These are phyloP conservation scores for Gari tellinella DNA, from an alignment of 2,888 invertebrate genomes.

Conservation along the genomic window DNA sequence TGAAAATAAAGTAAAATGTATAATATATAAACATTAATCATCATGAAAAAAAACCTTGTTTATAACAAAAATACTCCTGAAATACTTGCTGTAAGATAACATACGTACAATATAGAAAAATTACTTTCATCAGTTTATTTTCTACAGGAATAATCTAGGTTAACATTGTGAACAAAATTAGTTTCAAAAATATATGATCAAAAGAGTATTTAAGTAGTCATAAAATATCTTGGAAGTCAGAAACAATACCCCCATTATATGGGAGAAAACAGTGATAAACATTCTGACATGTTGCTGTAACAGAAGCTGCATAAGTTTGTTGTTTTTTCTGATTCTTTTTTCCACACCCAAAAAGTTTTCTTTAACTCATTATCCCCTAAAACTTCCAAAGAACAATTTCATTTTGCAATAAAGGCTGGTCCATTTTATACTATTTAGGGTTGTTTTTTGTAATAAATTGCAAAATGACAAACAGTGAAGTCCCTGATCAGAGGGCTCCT, in stretches of 20 bases:
- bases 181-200: slow-evolving; percentile 36
- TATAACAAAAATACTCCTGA: slow-evolving; percentile 62
- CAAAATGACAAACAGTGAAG: too few species aligned
- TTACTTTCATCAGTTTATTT: background rate
- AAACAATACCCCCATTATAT: background rate
- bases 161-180: slow-evolving; percentile 38
- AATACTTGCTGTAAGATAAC: slow-evolving; percentile 61
- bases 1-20: slow-evolving; percentile 63
- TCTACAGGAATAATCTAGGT: slow-evolving; percentile 32
- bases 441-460: too few species aligned
- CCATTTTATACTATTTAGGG: too few species aligned
- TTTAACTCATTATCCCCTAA: too few species aligned
- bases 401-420: too few species aligned
- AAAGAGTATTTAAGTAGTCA: slow-evolving; percentile 33
- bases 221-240: slow-evolving; percentile 39
- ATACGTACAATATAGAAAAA: slow-evolving; percentile 54
- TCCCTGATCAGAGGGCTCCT: too few species aligned
- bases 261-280: background rate
- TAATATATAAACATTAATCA: slow-evolving; percentile 61
- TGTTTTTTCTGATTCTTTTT: too few species aligned
- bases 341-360: too few species aligned
- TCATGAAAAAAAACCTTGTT: slow-evolving; percentile 43
- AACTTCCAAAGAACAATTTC: too few species aligned
- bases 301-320: too few species aligned
- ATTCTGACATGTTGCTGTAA: too few species aligned